phyloP scores from a whole-genome alignment of 1,140 invertebrate genomes.

The Philaenus spumarius region DNA sequence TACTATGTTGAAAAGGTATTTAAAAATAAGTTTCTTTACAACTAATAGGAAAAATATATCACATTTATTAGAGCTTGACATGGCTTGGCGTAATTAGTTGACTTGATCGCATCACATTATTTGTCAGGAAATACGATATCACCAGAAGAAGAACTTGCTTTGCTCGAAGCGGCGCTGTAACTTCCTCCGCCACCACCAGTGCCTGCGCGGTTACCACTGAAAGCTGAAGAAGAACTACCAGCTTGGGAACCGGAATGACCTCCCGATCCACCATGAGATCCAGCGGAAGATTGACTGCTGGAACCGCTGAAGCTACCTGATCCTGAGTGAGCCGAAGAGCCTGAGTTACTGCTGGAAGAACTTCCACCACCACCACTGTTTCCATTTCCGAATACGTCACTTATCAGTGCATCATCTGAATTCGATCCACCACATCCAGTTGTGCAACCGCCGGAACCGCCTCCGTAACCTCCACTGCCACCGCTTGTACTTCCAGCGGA shows the following conservation, averaged over 20 bases:
- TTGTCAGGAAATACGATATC: not conserved
- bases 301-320: not conserved
- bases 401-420: not conserved
- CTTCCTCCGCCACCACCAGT: not conserved
- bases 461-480: not conserved
- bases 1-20: too few species aligned
- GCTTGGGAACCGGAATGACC: not conserved
- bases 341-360: too few species aligned
- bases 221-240: not conserved
- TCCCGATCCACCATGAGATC: not conserved
- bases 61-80: too few species aligned
- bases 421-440: not conserved
- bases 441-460: not conserved
- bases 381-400: not conserved
- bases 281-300: not conserved
- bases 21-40: too few species aligned
- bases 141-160: not conserved
- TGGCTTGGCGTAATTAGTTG: too few species aligned
- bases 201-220: not conserved
- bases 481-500: not conserved
- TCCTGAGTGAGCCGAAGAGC: too few species aligned
- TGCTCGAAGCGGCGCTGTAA: not conserved
- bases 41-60: too few species aligned
- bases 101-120: too few species aligned
- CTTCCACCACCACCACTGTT: conserved; percentile 1